Evolutionary conservation across 2,888 invertebrate species (phyloP).

Genomic region (Drosophila paucipuncta): DNA sequence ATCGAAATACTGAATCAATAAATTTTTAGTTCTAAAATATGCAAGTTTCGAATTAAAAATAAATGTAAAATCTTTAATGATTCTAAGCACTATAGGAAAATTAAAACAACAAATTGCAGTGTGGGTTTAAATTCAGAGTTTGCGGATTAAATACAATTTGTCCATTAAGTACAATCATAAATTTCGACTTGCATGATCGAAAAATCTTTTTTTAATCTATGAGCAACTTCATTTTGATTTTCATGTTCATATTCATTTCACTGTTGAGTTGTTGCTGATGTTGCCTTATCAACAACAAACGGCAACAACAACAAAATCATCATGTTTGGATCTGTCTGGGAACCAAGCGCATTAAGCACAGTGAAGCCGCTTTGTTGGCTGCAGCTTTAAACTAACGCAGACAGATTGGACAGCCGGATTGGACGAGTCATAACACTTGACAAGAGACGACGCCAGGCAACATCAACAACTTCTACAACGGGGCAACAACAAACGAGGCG

Average conservation of each 20-base stretch:
- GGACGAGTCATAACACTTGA: conserved; percentile 77
- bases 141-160: background rate
- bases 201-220: conserved; percentile 14
- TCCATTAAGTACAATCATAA: background rate
- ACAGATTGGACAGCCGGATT: conserved; percentile 44
- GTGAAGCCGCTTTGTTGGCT: conserved; percentile 61
- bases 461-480: conserved; percentile 35
- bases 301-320: conserved; percentile 25
- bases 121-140: background rate
- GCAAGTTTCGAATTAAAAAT: background rate
- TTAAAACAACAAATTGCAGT: background rate
- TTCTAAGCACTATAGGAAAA: background rate
- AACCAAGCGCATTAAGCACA: conserved; percentile 51
- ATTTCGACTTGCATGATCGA: background rate
- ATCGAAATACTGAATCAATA: background rate
- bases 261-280: conserved; percentile 51
- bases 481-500: conserved; percentile 30
- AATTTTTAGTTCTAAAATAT: background rate
- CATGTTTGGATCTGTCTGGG: conserved; percentile 61
- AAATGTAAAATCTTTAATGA: background rate
- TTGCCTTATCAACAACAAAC: conserved; percentile 63
- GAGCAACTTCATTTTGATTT: conserved; percentile 37
- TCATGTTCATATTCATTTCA: conserved; percentile 41
- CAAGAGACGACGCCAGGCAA: conserved; percentile 60
- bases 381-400: conserved; percentile 52